A percentile compares a stretch with the other conserved stretches of the same genome.
phyloP scores from a whole-genome alignment of 37 sponge, comb jelly and placozoan species.

The Halisarca cf. caerulea region DNA sequence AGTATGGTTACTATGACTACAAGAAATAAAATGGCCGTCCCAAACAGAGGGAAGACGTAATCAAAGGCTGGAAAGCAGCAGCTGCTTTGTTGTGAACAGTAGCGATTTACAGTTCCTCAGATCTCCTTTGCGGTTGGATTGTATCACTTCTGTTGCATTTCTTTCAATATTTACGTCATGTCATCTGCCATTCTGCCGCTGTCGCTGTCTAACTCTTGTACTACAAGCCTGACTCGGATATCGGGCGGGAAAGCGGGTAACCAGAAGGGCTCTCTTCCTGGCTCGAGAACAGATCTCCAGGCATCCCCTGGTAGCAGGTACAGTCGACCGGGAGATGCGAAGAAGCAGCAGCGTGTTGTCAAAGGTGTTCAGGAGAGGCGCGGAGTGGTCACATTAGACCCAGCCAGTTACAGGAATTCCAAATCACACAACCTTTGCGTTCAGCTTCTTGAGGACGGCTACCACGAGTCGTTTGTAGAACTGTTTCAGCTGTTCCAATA shows the following conservation, averaged over 20 bases:
- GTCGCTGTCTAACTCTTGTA: no score
- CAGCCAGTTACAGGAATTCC: constrained; percentile 71
- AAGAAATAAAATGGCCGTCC: no score
- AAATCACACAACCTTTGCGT: constrained; percentile 79
- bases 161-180: no score
- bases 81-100: no score
- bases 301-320: background rate
- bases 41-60: no score
- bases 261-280: background rate
- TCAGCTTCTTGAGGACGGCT: constrained; percentile 76
- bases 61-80: no score
- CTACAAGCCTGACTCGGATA: no score
- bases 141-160: no score
- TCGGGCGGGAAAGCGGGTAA: background rate
- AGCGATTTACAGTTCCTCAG: no score
- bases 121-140: no score
- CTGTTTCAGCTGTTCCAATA: constrained; percentile 60
- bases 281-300: constrained; percentile 16
- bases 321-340: background rate
- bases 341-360: background rate
- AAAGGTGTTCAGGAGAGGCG: constrained; percentile 1
- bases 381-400: background rate
- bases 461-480: constrained; percentile 78
- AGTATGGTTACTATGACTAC: no score
- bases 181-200: no score